Evolutionary conservation across 2,113 vertebrate species (phyloP), one percentile per base, ranked within the genome.

Genomic region (Pterocles orientalis): DNA sequence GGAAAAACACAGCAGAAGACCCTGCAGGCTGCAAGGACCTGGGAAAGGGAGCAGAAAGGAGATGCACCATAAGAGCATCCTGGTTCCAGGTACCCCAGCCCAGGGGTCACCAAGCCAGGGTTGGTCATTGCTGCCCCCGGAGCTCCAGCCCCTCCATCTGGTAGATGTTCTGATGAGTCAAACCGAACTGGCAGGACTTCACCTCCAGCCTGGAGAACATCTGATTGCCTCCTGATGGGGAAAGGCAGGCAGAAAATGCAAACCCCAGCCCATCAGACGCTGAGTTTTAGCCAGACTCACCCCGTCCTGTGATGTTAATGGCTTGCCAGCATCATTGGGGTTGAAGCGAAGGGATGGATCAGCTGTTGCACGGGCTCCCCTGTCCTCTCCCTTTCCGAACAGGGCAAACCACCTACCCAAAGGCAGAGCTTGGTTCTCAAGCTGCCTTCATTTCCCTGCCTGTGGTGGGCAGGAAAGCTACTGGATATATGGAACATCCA

Each of bases 301-400:
- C 4, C 66, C 5, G 17, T 36, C 77, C 77, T 9, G 0, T 4
- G 60, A 6, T 0, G 7, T n/a, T n/a, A 6, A 6, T 0, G 0
- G 3, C 7, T 77, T 17, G 36, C 54, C 66, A 66, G 64, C 28
- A 8, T 1, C 69, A 41, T 4, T 2, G 80, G 68, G 72, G 28
- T 68, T 8, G 23, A 11, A 39, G 18, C 3, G 4, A 34, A 20
- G 50, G 9, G 2, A 10, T 8, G 69, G 77, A 47, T 9, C 71
- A 54, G 41, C 69, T 31, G 36, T 20, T 7, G 9, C 45, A 20
- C 57, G 41, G 88, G 45, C 53, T 64, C 16, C 34, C 34, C 50
- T 29, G 1, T 4, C 68, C 69, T 60, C 34, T 3, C 24, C 7
- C 31, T 2, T 28, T 23, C 13, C 28, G 14, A 9, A 1, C 39